These are phyloP conservation scores for Acanthopagrus latus DNA, from an alignment of 2,797 vertebrate genomes.

Conservation along the genomic window DNA sequence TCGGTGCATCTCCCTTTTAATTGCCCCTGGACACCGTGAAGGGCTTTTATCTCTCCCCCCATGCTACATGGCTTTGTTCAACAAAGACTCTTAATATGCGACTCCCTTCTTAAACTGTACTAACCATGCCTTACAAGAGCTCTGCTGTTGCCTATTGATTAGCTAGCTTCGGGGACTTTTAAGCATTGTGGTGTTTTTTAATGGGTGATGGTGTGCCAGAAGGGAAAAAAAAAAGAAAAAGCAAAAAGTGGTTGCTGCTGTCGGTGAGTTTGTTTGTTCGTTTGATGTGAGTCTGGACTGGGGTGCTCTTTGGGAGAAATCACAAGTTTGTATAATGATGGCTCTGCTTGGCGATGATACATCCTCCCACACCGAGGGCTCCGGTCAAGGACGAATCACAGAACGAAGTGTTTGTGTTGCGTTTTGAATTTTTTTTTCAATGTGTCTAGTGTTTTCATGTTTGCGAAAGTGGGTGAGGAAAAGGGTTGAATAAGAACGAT, in stretches of 20 bases:
- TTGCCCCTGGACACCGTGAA: constrained; percentile 27
- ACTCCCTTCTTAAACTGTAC: constrained; percentile 30
- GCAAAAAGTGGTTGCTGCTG: constrained; percentile 11
- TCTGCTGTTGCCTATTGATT: constrained; percentile 57
- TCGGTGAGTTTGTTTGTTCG: constrained; percentile 24
- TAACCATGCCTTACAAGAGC: constrained; percentile 40
- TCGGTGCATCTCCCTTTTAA: constrained; percentile 32
- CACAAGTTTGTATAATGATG: constrained; percentile 50
- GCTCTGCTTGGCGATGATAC: constrained; percentile 39
- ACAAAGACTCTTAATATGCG: constrained; percentile 14
- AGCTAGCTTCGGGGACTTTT: constrained; percentile 44
- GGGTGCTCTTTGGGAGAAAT: constrained; percentile 41
- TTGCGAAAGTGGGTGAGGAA: constrained; percentile 19
- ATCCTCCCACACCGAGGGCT: constrained; percentile 38
- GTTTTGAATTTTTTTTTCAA: background rate
- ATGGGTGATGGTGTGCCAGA: constrained; percentile 22
- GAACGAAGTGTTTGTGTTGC: constrained; percentile 19
- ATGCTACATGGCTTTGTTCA: constrained; percentile 27
- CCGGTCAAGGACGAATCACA: constrained; percentile 51
- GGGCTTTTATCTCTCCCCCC: constrained; percentile 18
- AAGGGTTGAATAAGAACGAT: constrained; percentile 20
- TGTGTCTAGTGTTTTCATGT: constrained; percentile 9
- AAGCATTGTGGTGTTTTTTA: constrained; percentile 43
- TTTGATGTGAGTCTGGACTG: constrained; percentile 31
- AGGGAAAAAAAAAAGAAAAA: constrained; percentile 17